Base-by-base conservation (phyloP, 2,113 vertebrate species). In the Eidolon helvum region DNA sequence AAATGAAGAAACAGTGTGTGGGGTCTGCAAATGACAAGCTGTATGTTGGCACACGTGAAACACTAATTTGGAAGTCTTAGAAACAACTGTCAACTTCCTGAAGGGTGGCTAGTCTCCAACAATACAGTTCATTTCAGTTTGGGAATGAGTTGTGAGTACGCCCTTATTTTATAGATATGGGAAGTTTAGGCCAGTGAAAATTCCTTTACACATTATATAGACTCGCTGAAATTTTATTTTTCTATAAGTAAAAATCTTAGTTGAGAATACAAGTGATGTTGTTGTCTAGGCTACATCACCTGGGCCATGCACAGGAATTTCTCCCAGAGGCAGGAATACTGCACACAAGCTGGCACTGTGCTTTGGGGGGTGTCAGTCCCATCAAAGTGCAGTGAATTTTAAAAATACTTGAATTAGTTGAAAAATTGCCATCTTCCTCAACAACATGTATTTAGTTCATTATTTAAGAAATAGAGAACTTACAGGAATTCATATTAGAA, bases 291-390 rank as follows among this genome's bases (percentile, higher is more conserved):
- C 1, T 43, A 26, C 4, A 15, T 66, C 28, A 77, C 18, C 11
- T 53, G 10, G 2, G 4, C 1, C 35, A 26, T 19, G 84, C 48
- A 80, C 24, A 80, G 19, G 26, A 66, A 57, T 2, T 53, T 71
- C 4, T 33, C 3, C 1, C 53, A 30, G 10, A 71, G 5, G 10
- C 14, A 66, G 11, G 1, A 55, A 53, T 10, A 1, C 16, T 40
- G 28, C 4, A 15, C 4, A 24, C 3, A 24, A 28, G 5, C 5
- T 19, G n/a, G 2, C 19, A 30, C 55, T 50, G 22, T 24, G 24
- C 21, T 15, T 38, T 35, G 45, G 28, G 3, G 1, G 6, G 0
- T 11, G 5, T 50, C 30, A 3, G 30, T 79, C 9, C 5, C 16
- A 80, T 74, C 10, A 35, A 48, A 53, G 53, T 26, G 40, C 7